phyloP scores from a whole-genome alignment of 2,113 vertebrate genomes.

The Cephalopholis sonnerati region DNA sequence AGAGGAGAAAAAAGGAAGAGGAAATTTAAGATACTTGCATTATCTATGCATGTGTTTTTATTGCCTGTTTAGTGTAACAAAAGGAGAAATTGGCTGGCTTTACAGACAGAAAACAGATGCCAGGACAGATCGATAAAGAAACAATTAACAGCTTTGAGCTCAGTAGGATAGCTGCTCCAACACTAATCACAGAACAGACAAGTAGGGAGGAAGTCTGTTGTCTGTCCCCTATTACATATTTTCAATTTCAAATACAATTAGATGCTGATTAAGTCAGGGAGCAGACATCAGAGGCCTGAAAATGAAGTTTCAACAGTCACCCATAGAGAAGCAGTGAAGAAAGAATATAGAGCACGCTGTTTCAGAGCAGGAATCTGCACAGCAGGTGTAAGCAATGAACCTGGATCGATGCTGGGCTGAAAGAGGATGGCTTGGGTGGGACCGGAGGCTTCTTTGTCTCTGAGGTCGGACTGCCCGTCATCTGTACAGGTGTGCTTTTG shows the following conservation, averaged over 20 bases:
- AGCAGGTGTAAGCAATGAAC: conserved; percentile 77
- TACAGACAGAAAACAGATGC: conserved; percentile 51
- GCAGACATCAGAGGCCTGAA: conserved; percentile 76
- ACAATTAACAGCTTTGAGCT: conserved; percentile 47
- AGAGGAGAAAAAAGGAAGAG: conserved; percentile 26
- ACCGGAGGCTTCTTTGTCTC: conserved; percentile 83
- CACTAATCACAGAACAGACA: conserved; percentile 61
- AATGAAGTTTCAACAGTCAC: conserved; percentile 53
- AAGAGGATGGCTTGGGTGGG: conserved; percentile 86
- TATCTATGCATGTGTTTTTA: conserved; percentile 16
- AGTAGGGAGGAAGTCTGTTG: conserved; percentile 66
- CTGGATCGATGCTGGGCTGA: conserved; percentile 77
- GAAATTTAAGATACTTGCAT: conserved; percentile 29
- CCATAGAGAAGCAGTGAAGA: conserved; percentile 57
- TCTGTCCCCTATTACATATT: conserved; percentile 62
- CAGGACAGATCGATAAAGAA: conserved; percentile 59
- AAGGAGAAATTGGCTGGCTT: conserved; percentile 26
- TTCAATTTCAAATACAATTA: conserved; percentile 60
- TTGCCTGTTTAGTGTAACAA: conserved; percentile 38
- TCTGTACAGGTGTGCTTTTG: conserved; percentile 16
- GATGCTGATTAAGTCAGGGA: conserved; percentile 55
- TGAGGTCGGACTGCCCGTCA: background rate
- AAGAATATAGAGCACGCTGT: conserved; percentile 22
- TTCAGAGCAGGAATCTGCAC: conserved; percentile 37
- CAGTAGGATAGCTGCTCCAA: conserved; percentile 59